Base-by-base conservation (phyloP, 2,888 invertebrate genomes). In the Cactoblastis cactorum region DNA sequence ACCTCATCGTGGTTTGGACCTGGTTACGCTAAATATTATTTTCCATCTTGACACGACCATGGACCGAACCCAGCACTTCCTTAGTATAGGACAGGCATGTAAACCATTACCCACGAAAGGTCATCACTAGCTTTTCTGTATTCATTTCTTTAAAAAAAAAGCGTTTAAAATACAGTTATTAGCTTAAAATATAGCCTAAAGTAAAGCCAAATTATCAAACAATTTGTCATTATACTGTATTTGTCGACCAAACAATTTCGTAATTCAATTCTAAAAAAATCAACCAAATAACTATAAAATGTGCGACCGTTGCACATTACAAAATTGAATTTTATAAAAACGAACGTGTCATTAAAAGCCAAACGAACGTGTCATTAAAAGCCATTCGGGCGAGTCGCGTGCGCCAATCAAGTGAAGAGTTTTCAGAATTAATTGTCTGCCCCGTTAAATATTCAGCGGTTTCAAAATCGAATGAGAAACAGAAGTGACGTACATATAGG, bases 1-100 rank as follows among this genome's bases (percentile, higher is more conserved):
- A 37, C 54, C 46, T 45, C 51, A 53, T 28, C 54, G 48, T 58
- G 53, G 52, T 43, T 45, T 47, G n/a, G 39, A 11, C 28, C 24
- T 9, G 17, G 15, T 49, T 33, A 41, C 33, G 47, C 37, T 17
- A 43, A 32, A n/a, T n/a, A n/a, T n/a, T n/a, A n/a, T n/a, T n/a
- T n/a, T n/a, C n/a, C n/a, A n/a, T n/a, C n/a, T n/a, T n/a, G n/a
- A n/a, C n/a, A n/a, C n/a, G n/a, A n/a, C n/a, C n/a, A n/a, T n/a
- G n/a, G n/a, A n/a, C n/a, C n/a, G n/a, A n/a, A n/a, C n/a, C n/a
- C n/a, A n/a, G n/a, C n/a, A n/a, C n/a, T n/a, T n/a, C n/a, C n/a
- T n/a, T n/a, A n/a, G n/a, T n/a, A n/a, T n/a, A n/a, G n/a, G n/a
- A n/a, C n/a, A n/a, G n/a, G n/a, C n/a, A n/a, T n/a, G n/a, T n/a